Percentiles rank a stretch among this genome's conserved stretches.
Conservation (phyloP, 2,113 vertebrate species). For the Mormyrus iriodes region DNA sequence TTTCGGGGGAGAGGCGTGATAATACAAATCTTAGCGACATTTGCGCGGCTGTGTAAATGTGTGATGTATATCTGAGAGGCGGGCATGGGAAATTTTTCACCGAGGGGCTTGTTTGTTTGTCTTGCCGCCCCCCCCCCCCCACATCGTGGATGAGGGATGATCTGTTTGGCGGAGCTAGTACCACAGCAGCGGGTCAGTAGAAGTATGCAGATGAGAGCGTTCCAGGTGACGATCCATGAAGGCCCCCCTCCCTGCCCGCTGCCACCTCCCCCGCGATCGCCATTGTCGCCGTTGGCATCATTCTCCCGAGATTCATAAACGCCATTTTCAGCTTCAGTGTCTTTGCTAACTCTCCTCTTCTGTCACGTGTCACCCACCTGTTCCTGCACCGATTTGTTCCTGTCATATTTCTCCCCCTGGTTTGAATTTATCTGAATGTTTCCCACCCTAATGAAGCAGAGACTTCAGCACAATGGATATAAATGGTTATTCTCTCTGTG, state of each 20-base stretch:
- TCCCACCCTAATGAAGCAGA: not conserved
- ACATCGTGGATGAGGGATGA: not conserved
- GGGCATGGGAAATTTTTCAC: not conserved
- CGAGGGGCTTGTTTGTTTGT: not conserved
- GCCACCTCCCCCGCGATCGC: slow-evolving; percentile 22
- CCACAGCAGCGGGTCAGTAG: not conserved
- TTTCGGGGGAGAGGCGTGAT: not conserved
- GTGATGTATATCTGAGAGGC: not conserved
- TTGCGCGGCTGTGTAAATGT: not conserved
- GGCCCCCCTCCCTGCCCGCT: not conserved
- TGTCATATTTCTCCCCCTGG: not conserved
- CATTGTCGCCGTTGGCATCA: slow-evolving; percentile 27
- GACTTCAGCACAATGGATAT: not conserved
- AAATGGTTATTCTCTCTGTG: not conserved
- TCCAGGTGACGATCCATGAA: not conserved
- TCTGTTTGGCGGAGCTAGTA: not conserved
- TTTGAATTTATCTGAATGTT: not conserved
- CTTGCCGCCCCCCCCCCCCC: not conserved
- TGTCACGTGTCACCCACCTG: not conserved
- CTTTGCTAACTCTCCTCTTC: slow-evolving; percentile 13
- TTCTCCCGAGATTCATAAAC: slow-evolving; percentile 16
- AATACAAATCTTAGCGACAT: too few relatives aligned
- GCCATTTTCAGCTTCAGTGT: slow-evolving; percentile 26
- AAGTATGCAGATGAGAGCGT: not conserved
- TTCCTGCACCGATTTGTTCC: slow-evolving; percentile 16